Percentiles rank a stretch among this genome's conserved stretches.
Evolutionary conservation across 2,113 vertebrate species (phyloP).

Genomic region (Neotragus pygmaeus): DNA sequence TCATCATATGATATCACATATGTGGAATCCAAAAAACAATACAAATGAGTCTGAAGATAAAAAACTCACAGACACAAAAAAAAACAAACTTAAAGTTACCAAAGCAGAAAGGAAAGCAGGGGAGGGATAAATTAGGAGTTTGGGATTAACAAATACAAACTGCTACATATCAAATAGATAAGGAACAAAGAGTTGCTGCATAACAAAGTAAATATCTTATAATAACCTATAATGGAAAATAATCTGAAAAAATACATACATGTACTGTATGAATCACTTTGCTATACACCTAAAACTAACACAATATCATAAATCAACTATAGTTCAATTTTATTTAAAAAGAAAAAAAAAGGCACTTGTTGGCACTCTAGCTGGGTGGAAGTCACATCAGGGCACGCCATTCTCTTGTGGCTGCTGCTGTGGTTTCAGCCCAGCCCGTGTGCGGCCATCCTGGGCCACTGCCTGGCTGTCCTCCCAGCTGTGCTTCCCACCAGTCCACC

Average conservation of each 20-base stretch:
- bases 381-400: fast-evolving
- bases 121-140: neutral
- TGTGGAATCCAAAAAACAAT: neutral
- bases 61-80: neutral
- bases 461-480: neutral
- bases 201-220: neutral
- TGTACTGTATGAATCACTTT: neutral
- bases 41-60: neutral
- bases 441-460: fast-evolving
- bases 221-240: neutral
- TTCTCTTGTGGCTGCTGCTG: fast-evolving
- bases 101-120: neutral
- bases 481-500: neutral
- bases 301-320: neutral
- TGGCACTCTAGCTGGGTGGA: neutral
- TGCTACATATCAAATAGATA: neutral
- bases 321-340: neutral
- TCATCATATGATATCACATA: neutral
- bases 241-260: neutral
- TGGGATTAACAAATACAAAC: neutral
- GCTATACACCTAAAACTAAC: neutral
- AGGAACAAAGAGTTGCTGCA: neutral
- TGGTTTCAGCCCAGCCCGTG: fast-evolving
- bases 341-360: neutral
- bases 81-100: neutral